These are phyloP conservation scores for Peromyscus californicus DNA, from an alignment of 2,113 vertebrate species.

Conservation along the genomic window DNA sequence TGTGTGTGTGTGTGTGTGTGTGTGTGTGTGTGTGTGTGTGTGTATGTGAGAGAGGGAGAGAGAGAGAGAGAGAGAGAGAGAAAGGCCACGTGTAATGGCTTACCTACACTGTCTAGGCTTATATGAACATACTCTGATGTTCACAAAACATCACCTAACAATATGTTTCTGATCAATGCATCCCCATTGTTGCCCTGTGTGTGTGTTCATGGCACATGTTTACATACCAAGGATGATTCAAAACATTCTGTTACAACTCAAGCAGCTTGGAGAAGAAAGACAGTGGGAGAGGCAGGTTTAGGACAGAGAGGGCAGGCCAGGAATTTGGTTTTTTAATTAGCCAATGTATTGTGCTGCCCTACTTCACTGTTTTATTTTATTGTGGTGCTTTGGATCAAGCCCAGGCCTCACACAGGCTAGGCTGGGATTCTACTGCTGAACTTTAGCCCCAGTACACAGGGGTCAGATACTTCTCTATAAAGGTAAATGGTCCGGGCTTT, in stretches of 20 bases:
- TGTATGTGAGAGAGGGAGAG: not conserved
- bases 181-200: too few species aligned
- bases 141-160: not conserved
- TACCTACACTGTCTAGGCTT: not conserved
- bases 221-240: not conserved
- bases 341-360: not conserved
- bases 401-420: not conserved
- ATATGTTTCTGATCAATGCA: not conserved
- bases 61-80: not conserved
- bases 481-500: not conserved
- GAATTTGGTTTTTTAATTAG: not conserved
- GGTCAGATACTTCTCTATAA: not conserved
- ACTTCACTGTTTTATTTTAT: not conserved
- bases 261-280: not conserved
- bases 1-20: too few species aligned
- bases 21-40: too few species aligned
- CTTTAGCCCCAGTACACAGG: not conserved
- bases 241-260: not conserved
- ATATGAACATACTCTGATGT: not conserved
- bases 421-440: not conserved
- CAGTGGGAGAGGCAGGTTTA: not conserved
- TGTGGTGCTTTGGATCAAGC: not conserved
- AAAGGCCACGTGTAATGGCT: not conserved
- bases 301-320: not conserved
- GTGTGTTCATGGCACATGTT: not conserved